phyloP scores from a whole-genome alignment of 2,113 vertebrate species.

The Istiophorus platypterus region DNA sequence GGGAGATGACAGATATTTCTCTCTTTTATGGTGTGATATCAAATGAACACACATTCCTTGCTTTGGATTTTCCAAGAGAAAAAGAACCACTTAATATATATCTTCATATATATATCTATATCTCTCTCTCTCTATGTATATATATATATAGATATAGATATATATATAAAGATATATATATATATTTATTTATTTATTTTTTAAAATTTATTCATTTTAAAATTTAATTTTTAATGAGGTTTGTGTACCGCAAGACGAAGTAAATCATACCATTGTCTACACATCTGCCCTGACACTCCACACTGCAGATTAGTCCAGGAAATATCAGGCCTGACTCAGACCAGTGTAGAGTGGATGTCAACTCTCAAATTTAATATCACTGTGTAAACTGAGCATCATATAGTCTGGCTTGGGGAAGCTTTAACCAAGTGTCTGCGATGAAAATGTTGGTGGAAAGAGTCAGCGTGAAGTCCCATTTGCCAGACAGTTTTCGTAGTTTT shows the following conservation, averaged over 20 bases:
- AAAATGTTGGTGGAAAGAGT: not conserved
- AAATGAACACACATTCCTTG: not conserved
- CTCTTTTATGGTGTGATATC: not conserved
- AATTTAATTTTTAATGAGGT: no score
- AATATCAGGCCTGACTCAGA: no score
- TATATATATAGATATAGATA: no score
- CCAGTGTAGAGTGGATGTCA: not conserved
- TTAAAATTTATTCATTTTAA: no score
- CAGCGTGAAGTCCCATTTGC: not conserved
- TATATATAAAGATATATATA: no score
- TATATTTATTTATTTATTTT: no score
- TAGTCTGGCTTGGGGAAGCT: not conserved
- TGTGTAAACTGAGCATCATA: not conserved
- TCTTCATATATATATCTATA: no score
- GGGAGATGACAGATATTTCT: conserved; percentile 2
- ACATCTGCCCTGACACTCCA: no score
- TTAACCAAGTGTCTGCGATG: not conserved
- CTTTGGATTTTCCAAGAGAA: not conserved
- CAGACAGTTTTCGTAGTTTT: not conserved
- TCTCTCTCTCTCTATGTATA: no score
- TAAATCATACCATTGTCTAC: not conserved
- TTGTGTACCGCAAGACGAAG: not conserved
- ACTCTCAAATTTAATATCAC: not conserved
- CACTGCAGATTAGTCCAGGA: no score
- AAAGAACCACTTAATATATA: no score